These are phyloP conservation scores for Gambusia affinis DNA, from an alignment of 2,113 vertebrate species.

Conservation along the genomic window DNA sequence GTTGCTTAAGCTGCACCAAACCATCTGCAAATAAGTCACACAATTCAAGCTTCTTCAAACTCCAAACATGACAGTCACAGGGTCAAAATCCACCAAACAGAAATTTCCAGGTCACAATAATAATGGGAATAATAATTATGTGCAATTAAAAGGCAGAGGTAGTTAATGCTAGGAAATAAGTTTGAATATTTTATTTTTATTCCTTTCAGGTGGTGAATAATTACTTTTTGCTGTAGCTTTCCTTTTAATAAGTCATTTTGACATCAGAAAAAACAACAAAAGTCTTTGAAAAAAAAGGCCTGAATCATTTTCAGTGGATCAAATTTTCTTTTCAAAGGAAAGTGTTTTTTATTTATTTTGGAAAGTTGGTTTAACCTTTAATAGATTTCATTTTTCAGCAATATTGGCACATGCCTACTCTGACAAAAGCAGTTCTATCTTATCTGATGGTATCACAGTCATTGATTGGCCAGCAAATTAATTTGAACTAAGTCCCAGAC, in stretches of 20 bases:
- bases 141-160: conserved; percentile 59
- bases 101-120: background rate
- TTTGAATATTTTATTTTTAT: conserved; percentile 11
- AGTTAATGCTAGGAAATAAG: conserved; percentile 8
- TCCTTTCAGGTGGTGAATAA: conserved; percentile 39
- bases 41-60: too few relatives aligned
- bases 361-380: background rate
- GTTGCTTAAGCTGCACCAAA: too few relatives aligned
- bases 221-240: background rate
- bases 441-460: background rate
- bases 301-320: background rate
- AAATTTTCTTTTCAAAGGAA: background rate
- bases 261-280: background rate
- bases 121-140: conserved; percentile 55
- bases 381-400: too few relatives aligned
- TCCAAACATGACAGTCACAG: background rate
- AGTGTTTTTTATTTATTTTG: background rate
- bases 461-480: background rate
- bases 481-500: background rate
- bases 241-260: background rate
- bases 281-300: background rate
- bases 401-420: too few relatives aligned
- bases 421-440: background rate
- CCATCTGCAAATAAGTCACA: too few relatives aligned
- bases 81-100: background rate